phyloP scores from a whole-genome alignment of 2,113 vertebrate species.

The Pungitius pungitius region DNA sequence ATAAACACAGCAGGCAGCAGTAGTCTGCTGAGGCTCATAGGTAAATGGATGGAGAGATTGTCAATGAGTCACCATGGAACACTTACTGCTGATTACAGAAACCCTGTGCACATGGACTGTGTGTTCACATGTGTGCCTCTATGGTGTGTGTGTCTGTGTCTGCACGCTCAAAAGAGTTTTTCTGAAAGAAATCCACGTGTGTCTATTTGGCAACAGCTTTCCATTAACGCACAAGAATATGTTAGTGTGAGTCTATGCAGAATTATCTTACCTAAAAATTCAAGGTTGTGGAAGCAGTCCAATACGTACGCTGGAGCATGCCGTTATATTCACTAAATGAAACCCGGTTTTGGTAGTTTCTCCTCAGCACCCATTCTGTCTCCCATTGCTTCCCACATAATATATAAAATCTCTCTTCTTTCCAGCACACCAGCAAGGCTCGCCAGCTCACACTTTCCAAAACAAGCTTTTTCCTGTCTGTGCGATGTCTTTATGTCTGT shows the following conservation, averaged over 20 bases:
- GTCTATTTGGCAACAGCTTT: constrained; percentile 61
- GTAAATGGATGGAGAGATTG: constrained; percentile 61
- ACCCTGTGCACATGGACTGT: constrained; percentile 35
- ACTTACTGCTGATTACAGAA: constrained; percentile 74
- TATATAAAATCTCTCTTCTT: constrained; percentile 65
- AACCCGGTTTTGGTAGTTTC: constrained; percentile 58
- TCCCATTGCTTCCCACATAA: constrained; percentile 55
- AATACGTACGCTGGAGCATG: constrained; percentile 35
- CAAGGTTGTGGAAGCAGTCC: constrained; percentile 4
- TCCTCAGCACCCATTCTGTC: constrained; percentile 60
- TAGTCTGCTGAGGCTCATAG: constrained; percentile 65
- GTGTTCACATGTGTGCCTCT: constrained; percentile 2
- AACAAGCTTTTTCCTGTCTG: constrained; percentile 43
- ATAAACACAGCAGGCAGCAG: constrained; percentile 78
- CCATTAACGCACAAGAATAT: constrained; percentile 52
- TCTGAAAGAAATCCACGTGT: constrained; percentile 18
- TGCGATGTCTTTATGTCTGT: constrained; percentile 61
- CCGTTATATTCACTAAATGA: constrained; percentile 60
- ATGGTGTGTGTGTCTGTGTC: neutral
- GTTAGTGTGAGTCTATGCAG: constrained; percentile 10
- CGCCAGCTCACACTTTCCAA: constrained; percentile 28
- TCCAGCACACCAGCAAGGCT: constrained; percentile 36
- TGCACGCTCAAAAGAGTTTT: constrained; percentile 15
- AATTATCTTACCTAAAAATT: constrained; percentile 40
- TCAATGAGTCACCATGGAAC: constrained; percentile 69